Conservation (phyloP, 2,888 invertebrate species). For the Drosophila aldrichi region DNA sequence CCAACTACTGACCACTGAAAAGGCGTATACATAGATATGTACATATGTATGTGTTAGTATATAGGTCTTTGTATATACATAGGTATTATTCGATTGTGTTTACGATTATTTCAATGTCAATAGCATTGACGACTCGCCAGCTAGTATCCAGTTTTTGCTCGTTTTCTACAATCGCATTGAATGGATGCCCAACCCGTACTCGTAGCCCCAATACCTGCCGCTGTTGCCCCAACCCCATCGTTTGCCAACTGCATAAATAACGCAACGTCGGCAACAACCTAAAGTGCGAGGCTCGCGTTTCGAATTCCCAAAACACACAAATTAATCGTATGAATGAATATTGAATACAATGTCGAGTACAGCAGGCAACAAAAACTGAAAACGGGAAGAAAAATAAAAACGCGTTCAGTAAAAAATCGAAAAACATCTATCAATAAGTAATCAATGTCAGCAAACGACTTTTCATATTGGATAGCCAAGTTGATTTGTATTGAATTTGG, state of each 20-base stretch:
- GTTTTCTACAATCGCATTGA: conserved; percentile 34
- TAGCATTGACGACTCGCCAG: conserved; percentile 67
- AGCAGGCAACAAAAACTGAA: conserved; percentile 51
- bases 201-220: neutral
- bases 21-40: neutral
- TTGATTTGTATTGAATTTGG: conserved; percentile 20
- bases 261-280: conserved; percentile 52
- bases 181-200: conserved; percentile 10
- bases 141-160: conserved; percentile 51
- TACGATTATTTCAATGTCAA: conserved; percentile 69
- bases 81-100: conserved; percentile 31
- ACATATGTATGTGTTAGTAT: neutral
- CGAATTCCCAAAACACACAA: conserved; percentile 61
- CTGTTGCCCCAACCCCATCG: conserved; percentile 20
- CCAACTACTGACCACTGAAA: conserved; percentile 1
- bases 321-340: conserved; percentile 68
- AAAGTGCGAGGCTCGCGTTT: conserved; percentile 26
- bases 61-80: neutral
- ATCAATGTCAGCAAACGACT: conserved; percentile 49
- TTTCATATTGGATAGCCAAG: conserved; percentile 30
- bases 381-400: conserved; percentile 4
- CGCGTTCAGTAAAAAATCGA: conserved; percentile 18
- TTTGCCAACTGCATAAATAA: conserved; percentile 60
- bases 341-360: conserved; percentile 63
- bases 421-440: conserved; percentile 56